Base-by-base conservation (phyloP, 2,113 vertebrate genomes). In the Sinocyclocheilus rhinocerous region DNA sequence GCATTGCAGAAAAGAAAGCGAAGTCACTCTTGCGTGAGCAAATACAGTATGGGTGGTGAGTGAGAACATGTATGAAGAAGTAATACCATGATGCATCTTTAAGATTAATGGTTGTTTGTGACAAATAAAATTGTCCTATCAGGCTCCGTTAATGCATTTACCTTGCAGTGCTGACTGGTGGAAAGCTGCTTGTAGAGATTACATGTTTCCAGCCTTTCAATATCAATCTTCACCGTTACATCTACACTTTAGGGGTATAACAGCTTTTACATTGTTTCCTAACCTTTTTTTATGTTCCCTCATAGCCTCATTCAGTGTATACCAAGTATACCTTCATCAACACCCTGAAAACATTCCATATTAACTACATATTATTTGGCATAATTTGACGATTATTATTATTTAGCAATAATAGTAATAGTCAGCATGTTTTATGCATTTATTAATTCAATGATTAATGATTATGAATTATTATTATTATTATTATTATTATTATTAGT, bases 21-120 rank as follows among this genome's bases (percentile, higher is more conserved):
- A 92, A 92, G 92, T 90, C 89, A 81, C 76, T 94, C 86, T 89
- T 89, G 91, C 90, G 84, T 92, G 92, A 92, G 90, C 91, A 91
- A 91, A 90, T 91, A 91, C 88, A 85, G 76, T 81, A 84, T 39
- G 39, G 87, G 84, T 69, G 89, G 65, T 83, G 83, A 90, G 86
- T 78, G 81, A 87, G 73, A 72, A 85, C 79, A 84, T 86, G 78
- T 45, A 76, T 87, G 73, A 81, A 78, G 29, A 26, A 76, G 75
- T 52, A 65, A 24, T 65, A 65, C 2, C 4, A 29, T 42, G 9
- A 65, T 82, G 42, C 22, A 6, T 69, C 4, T 70, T 81, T 81
- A 6, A 26, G 39, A 75, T 57, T 20, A 57, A 39, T 39, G 39
- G 39, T 39, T 6, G 39, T 39, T 39, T 39, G 39, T 39, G 39